Evolutionary conservation across 2,797 vertebrate genomes (phyloP), one percentile per base, ranked within the genome.

Genomic region (Myoxocephalus aenaeus): DNA sequence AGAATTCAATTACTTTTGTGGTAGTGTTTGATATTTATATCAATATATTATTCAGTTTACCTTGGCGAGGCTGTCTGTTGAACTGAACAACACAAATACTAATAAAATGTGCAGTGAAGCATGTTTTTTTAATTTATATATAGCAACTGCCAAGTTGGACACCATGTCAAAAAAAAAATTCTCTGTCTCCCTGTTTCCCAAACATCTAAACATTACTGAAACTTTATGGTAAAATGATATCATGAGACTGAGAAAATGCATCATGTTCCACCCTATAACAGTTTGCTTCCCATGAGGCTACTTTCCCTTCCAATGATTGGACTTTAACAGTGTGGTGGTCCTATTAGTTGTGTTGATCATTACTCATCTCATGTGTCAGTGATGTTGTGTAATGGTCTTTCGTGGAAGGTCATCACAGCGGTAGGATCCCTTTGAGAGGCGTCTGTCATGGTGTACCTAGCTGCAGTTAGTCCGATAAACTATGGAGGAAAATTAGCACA

Each of bases 331-430:
- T 73, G 46, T 65, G 58, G 36, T 51, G 53, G 12, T 73, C 65
- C 59, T 83, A 85, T 90, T 84, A 89, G 67, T 25, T 53, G 54
- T 75, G 63, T 62, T 79, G 70, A 87, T 89, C 81, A 87, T 91
- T 82, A 88, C 54, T 72, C 57, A 83, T 67, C 32, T 71, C 65
- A 79, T 66, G 46, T 81, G 80, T 79, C 70, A 75, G 46, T 72
- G 38, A 63, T 56, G 75, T 75, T 83, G 18, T 68, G 42, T 86
- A 86, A 90, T 6, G 10, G 38, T 75, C 59, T 80, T 69, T 72
- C 48, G 51, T 36, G 29, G 76, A 90, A 90, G 87, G 88, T 90
- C 88, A 91, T 57, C 79, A 40, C 62, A 81, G 68, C 87, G 67
- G 88, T 72, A 29, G 82, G 64, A 75, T 76, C 64, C 59, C 75